phyloP scores from a whole-genome alignment of 2,888 invertebrate genomes.

The Fabriciana adippe region DNA sequence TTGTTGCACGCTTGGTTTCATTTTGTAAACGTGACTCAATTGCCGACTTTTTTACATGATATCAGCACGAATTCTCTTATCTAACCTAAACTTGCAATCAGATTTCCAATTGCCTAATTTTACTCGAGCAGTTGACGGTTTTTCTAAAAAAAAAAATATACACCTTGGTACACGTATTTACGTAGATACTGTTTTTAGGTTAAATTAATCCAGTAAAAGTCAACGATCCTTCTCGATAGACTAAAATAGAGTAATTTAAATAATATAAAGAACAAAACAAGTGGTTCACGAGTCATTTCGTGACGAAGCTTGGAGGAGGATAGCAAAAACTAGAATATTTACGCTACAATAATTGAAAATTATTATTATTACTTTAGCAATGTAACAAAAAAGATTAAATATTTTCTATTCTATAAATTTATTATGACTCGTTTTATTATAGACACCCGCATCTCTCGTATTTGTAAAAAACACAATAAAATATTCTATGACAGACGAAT shows the following conservation, averaged over 20 bases:
- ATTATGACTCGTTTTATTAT: not conserved
- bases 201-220: slow-evolving; percentile 7
- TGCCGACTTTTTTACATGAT: slow-evolving; percentile 60
- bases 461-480: not conserved
- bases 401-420: not conserved
- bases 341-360: slow-evolving; percentile 1
- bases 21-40: slow-evolving; percentile 65
- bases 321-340: slow-evolving; percentile 19
- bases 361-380: too few species aligned
- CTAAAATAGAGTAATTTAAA: slow-evolving; percentile 42
- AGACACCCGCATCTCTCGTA: slow-evolving; percentile 37
- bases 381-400: too few species aligned
- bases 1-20: slow-evolving; percentile 67
- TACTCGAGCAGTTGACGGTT: slow-evolving; percentile 41
- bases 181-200: not conserved
- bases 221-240: slow-evolving; percentile 49
- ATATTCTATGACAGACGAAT: not conserved
- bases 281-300: slow-evolving; percentile 29
- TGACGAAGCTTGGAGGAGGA: slow-evolving; percentile 16
- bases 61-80: slow-evolving; percentile 57
- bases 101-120: slow-evolving; percentile 66
- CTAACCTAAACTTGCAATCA: slow-evolving; percentile 62
- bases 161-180: not conserved
- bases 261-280: slow-evolving; percentile 14
- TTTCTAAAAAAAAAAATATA: not conserved